These are phyloP conservation scores for Ophioninae sp. DNA, from an alignment of 2,888 invertebrate genomes.

Conservation along the genomic window DNA sequence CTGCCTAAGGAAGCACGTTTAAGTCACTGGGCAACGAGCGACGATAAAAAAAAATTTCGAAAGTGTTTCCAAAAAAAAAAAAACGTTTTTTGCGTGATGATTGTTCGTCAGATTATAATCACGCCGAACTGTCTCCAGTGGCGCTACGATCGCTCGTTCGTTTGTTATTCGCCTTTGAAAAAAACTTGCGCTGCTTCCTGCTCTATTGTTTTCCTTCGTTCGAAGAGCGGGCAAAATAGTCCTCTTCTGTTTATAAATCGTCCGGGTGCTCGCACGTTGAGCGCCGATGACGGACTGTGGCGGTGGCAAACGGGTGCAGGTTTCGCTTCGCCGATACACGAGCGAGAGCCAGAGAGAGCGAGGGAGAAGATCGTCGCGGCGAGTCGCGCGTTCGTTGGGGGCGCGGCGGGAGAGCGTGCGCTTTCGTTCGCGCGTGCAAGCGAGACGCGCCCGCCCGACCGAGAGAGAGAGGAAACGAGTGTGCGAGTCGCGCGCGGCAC, in stretches of 20 bases:
- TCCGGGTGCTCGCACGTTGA: conserved; percentile 71
- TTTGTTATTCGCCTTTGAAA: too few relatives aligned
- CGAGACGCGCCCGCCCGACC: conserved; percentile 26
- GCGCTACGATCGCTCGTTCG: background rate
- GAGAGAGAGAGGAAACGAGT: conserved; percentile 33
- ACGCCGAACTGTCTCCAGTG: background rate
- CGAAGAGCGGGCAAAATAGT: background rate
- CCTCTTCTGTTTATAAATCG: conserved; percentile 37
- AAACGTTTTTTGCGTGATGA: background rate
- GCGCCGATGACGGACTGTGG: conserved; percentile 80
- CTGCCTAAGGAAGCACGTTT: too few relatives aligned
- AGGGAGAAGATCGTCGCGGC: conserved; percentile 47
- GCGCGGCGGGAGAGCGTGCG: conserved; percentile 60
- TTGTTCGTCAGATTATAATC: too few relatives aligned
- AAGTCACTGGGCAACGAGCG: too few relatives aligned
- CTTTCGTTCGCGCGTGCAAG: conserved; percentile 63
- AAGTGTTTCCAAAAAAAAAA: background rate
- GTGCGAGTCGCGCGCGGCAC: conserved; percentile 60
- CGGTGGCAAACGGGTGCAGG: conserved; percentile 77
- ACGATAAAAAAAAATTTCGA: too few relatives aligned
- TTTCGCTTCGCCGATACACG: conserved; percentile 51
- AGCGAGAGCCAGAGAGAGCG: conserved; percentile 44
- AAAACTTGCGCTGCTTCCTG: background rate
- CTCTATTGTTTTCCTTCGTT: conserved; percentile 27
- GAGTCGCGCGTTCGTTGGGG: conserved; percentile 64